Evolutionary conservation across 2,888 invertebrate genomes (phyloP).

Genomic region (Catocala nupta): DNA sequence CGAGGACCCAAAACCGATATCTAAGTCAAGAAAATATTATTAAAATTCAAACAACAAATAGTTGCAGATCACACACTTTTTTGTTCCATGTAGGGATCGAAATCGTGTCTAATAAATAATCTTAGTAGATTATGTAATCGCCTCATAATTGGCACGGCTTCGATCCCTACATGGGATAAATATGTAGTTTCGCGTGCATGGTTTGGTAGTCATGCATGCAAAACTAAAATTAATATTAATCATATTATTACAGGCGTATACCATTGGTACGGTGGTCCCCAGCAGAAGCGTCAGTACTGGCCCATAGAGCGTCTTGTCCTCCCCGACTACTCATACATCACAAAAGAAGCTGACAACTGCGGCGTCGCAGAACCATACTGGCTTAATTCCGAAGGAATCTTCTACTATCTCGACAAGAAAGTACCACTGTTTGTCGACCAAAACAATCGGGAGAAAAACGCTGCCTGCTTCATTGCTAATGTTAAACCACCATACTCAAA

Average conservation of each 20-base stretch:
- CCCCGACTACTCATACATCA: conserved; percentile 85
- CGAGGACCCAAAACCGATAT: no score
- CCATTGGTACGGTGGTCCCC: conserved; percentile 90
- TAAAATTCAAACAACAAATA: no score
- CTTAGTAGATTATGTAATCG: no score
- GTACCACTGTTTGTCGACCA: conserved; percentile 90
- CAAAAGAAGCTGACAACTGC: conserved; percentile 87
- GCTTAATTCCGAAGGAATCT: conserved; percentile 90
- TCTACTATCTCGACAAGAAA: conserved; percentile 88
- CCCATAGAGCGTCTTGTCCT: conserved; percentile 86
- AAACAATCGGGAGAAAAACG: conserved; percentile 80
- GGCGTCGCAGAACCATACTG: conserved; percentile 89
- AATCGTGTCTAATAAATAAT: no score
- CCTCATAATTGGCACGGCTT: no score
- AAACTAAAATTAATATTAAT: neutral
- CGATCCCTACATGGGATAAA: no score
- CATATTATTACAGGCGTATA: conserved; percentile 56
- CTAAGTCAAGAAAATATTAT: no score
- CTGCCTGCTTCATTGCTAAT: conserved; percentile 84
- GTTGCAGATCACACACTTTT: no score
- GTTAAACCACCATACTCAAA: conserved; percentile 81
- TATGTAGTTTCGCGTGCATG: no score
- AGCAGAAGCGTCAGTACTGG: conserved; percentile 88
- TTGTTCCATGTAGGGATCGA: no score
- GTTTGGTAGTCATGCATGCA: no score